Conservation (phyloP, 2,797 vertebrate species). For the Channa striata region DNA sequence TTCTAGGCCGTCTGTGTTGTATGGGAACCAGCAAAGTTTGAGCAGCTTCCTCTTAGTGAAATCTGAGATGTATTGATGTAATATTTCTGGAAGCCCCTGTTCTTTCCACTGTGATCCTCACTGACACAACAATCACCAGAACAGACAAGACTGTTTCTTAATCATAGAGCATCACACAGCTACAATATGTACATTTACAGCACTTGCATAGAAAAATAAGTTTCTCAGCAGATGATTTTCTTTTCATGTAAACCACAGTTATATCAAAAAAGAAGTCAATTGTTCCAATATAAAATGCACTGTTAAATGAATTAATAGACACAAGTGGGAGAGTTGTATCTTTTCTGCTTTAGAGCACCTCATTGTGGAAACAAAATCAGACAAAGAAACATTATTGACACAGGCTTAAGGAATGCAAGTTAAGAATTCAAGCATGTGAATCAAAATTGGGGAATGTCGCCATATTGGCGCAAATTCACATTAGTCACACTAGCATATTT, state of each 20-base stretch:
- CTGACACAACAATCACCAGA: constrained; percentile 63
- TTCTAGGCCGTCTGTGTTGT: constrained; percentile 23
- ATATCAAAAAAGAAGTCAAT: constrained; percentile 80
- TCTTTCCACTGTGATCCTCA: constrained; percentile 66
- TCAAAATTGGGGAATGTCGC: constrained; percentile 48
- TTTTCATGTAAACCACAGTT: constrained; percentile 82
- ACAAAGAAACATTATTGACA: constrained; percentile 67
- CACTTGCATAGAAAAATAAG: constrained; percentile 88
- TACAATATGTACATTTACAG: constrained; percentile 84
- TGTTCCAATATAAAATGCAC: constrained; percentile 81
- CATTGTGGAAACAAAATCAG: constrained; percentile 68
- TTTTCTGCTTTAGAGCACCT: constrained; percentile 75
- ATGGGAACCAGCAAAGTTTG: constrained; percentile 26
- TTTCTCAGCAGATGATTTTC: constrained; percentile 84
- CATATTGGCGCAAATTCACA: constrained; percentile 75
- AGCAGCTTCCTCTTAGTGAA: constrained; percentile 61
- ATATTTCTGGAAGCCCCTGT: constrained; percentile 77
- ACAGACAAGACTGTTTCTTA: constrained; percentile 69
- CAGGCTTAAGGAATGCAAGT: constrained; percentile 77
- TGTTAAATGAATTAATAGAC: constrained; percentile 75
- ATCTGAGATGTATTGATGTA: constrained; percentile 60
- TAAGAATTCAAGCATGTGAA: constrained; percentile 69
- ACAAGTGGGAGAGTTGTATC: constrained; percentile 55
- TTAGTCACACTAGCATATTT: constrained; percentile 46
- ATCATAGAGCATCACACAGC: constrained; percentile 76